A percentile compares a stretch with the other conserved stretches of the same genome.
These are phyloP conservation scores for Loxodonta africana DNA, from an alignment of 2,113 vertebrate species.

Conservation along the genomic window DNA sequence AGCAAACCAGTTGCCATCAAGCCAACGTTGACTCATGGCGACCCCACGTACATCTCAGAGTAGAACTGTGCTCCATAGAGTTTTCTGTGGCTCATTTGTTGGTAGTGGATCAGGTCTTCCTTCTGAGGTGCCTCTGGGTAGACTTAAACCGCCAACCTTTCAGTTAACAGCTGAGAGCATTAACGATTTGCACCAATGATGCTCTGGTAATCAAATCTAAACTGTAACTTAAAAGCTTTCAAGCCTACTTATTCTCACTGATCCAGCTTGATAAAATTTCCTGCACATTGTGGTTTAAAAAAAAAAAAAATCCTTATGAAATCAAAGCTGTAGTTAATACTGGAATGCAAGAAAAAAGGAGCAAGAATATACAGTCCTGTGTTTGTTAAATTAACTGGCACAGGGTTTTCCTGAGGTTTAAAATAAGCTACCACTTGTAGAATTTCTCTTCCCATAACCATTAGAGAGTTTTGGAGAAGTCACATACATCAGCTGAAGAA, in stretches of 20 bases:
- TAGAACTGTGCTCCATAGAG: not conserved
- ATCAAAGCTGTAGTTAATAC: not conserved
- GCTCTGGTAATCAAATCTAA: not conserved
- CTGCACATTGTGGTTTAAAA: not conserved
- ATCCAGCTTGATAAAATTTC: not conserved
- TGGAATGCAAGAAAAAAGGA: not conserved
- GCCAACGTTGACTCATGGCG: not conserved
- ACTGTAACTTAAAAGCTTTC: not conserved
- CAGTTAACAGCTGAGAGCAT: not conserved
- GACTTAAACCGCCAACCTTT: not conserved
- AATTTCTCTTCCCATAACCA: constrained; percentile 35
- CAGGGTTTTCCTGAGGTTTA: not conserved
- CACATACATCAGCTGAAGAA: not conserved
- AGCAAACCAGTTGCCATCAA: not conserved
- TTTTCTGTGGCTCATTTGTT: not conserved
- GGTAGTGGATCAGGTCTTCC: not conserved
- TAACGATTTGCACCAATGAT: not conserved
- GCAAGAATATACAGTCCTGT: not conserved
- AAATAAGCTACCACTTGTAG: not conserved
- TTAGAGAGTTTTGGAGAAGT: not conserved
- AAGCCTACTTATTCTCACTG: not conserved
- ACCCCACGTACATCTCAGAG: not conserved
- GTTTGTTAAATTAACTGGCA: not conserved
- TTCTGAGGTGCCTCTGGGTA: not conserved
- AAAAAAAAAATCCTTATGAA: not conserved